Conservation (phyloP, 2,888 invertebrate genomes). For the Emmelina monodactyla region DNA sequence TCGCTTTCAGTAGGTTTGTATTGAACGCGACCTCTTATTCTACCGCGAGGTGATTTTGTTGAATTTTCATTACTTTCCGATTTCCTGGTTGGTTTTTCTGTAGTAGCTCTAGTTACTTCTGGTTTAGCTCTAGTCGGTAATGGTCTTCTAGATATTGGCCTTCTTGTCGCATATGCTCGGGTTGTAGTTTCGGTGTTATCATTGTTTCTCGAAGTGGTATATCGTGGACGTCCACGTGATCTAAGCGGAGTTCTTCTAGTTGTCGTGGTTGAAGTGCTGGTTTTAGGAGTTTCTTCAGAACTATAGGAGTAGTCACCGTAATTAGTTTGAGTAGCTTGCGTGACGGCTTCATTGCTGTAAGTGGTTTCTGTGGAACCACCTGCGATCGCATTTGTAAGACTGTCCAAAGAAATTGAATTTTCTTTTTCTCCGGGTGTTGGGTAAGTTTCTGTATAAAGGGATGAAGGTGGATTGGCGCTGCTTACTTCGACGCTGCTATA, state of each 20-base stretch:
- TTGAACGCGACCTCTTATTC: conserved; percentile 61
- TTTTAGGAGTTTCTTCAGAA: conserved; percentile 23
- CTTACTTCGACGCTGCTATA: conserved; percentile 14
- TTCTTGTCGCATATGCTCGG: conserved; percentile 46
- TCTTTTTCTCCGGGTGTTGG: conserved; percentile 26
- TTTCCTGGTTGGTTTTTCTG: conserved; percentile 37
- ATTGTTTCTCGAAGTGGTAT: conserved; percentile 42
- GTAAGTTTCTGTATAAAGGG: conserved; percentile 23
- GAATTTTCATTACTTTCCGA: conserved; percentile 38
- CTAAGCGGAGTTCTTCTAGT: conserved; percentile 41
- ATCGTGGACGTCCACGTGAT: conserved; percentile 44
- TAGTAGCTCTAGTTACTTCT: conserved; percentile 47
- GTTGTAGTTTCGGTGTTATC: conserved; percentile 47
- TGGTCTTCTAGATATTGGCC: conserved; percentile 59
- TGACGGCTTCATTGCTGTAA: conserved; percentile 23
- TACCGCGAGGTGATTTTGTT: conserved; percentile 35
- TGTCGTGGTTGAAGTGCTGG: conserved; percentile 37
- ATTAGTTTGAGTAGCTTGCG: conserved; percentile 23
- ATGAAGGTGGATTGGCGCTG: conserved; percentile 16
- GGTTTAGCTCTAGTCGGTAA: conserved; percentile 34
- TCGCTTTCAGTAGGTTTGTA: conserved; percentile 51
- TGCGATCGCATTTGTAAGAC: no score
- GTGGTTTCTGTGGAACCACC: no score
- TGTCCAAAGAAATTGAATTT: no score
- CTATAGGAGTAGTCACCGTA: conserved; percentile 24